Evolutionary conservation across 2,888 invertebrate genomes (phyloP).

Genomic region (Agrochola litura): DNA sequence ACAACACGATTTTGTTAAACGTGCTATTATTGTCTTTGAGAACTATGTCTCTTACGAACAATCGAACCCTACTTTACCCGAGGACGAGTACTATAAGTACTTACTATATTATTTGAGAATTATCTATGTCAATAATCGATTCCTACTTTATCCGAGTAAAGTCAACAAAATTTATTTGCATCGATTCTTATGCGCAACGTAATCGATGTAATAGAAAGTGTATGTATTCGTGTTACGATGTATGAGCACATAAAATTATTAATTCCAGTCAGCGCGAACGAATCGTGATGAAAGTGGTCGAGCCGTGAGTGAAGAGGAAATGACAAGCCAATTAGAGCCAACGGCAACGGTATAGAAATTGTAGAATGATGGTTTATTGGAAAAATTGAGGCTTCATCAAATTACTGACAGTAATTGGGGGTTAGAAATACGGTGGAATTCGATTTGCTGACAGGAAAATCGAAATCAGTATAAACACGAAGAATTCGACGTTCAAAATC

Average conservation of each 20-base stretch:
- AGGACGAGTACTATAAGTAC: neutral
- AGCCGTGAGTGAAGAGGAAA: conserved; percentile 58
- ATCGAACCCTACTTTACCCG: neutral
- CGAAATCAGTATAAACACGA: neutral
- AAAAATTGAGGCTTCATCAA: conserved; percentile 36
- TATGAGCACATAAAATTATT: conserved; percentile 60
- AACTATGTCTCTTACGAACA: neutral
- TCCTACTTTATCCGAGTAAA: neutral
- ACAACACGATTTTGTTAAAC: conserved; percentile 9
- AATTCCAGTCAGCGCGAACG: conserved; percentile 64
- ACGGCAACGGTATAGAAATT: conserved; percentile 13
- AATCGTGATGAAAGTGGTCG: conserved; percentile 62
- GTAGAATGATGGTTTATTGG: conserved; percentile 31
- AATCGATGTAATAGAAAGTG: conserved; percentile 63
- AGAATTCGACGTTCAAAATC: conserved; percentile 21
- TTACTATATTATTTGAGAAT: conserved; percentile 1
- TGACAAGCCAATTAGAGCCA: conserved; percentile 62
- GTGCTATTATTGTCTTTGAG: conserved; percentile 8
- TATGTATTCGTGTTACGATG: conserved; percentile 44
- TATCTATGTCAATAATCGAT: neutral
- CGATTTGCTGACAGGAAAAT: conserved; percentile 22
- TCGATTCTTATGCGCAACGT: conserved; percentile 33
- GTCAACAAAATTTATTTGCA: conserved; percentile 17
- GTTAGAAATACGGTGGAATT: conserved; percentile 20
- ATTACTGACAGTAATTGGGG: conserved; percentile 20